A percentile compares a stretch with the other conserved stretches of the same genome.
These are phyloP conservation scores for Habrosyne pyritoides DNA, from an alignment of 2,888 invertebrate species.

Conservation along the genomic window DNA sequence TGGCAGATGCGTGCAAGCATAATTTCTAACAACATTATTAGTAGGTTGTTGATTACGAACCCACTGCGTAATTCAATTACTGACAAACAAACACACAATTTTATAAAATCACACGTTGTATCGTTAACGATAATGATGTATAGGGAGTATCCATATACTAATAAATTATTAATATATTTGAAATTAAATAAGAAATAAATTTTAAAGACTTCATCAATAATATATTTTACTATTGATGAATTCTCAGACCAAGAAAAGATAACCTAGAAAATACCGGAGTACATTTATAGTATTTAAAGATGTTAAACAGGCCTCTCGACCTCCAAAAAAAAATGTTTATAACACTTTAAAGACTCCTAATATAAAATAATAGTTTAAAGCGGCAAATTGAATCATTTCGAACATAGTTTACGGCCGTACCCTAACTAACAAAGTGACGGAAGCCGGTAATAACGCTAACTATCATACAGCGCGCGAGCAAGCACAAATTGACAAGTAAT, in stretches of 20 bases:
- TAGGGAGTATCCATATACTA: neutral
- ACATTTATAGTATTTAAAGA: too few relatives aligned
- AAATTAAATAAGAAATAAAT: too few relatives aligned
- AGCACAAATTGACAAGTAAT: slow-evolving; percentile 65
- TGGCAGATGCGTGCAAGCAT: neutral
- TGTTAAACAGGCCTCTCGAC: too few relatives aligned
- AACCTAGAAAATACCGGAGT: too few relatives aligned
- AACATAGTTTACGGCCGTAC: neutral
- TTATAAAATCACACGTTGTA: slow-evolving; percentile 4
- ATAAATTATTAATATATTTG: neutral
- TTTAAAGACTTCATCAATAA: too few relatives aligned
- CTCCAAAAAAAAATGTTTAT: too few relatives aligned
- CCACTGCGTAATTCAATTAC: neutral
- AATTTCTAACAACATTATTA: slow-evolving; percentile 1
- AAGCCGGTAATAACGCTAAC: slow-evolving; percentile 48
- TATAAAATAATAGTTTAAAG: neutral
- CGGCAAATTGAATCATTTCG: neutral
- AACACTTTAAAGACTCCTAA: too few relatives aligned
- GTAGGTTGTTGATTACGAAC: neutral
- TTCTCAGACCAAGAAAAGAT: too few relatives aligned
- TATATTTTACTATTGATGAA: too few relatives aligned
- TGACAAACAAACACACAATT: neutral
- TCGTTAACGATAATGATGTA: slow-evolving; percentile 5
- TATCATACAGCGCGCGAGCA: slow-evolving; percentile 31
- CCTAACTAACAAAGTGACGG: slow-evolving; percentile 25